Evolutionary conservation across 2,113 vertebrate genomes (phyloP).

Genomic region (Pimephales promelas): DNA sequence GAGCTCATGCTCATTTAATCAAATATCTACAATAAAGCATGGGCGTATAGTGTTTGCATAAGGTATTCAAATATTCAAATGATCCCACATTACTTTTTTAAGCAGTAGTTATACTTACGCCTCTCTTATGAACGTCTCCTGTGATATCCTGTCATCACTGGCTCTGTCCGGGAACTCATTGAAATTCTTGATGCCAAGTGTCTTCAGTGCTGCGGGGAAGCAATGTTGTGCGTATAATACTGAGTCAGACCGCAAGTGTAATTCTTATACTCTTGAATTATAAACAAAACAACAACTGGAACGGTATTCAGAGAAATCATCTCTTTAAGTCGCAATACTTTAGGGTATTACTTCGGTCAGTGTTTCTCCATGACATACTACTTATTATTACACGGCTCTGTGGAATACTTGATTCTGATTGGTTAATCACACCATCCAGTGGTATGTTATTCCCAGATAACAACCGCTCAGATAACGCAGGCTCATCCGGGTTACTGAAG

Average conservation of each 20-base stretch:
- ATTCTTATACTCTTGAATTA: neutral
- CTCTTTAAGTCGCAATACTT: neutral
- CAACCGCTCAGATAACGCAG: no score
- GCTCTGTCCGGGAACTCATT: conserved; percentile 68
- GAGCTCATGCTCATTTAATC: neutral
- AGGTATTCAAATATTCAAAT: neutral
- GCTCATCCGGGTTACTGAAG: no score
- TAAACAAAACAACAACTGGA: neutral
- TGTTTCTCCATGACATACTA: neutral
- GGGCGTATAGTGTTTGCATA: neutral
- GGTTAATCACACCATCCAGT: no score
- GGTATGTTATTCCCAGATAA: no score
- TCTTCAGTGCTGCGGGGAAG: conserved; percentile 67
- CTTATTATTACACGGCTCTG: no score
- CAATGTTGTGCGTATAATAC: conserved; percentile 31
- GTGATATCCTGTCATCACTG: conserved; percentile 70
- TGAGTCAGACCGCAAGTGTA: conserved; percentile 27
- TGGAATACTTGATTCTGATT: no score
- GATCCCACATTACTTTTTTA: neutral
- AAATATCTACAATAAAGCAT: neutral
- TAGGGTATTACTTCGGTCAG: neutral
- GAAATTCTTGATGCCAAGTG: conserved; percentile 70
- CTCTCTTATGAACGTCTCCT: conserved; percentile 70
- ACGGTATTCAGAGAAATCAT: neutral
- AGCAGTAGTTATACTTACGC: conserved; percentile 67